Evolutionary conservation across 2,888 invertebrate genomes (phyloP).

Genomic region (Salticus scenicus): DNA sequence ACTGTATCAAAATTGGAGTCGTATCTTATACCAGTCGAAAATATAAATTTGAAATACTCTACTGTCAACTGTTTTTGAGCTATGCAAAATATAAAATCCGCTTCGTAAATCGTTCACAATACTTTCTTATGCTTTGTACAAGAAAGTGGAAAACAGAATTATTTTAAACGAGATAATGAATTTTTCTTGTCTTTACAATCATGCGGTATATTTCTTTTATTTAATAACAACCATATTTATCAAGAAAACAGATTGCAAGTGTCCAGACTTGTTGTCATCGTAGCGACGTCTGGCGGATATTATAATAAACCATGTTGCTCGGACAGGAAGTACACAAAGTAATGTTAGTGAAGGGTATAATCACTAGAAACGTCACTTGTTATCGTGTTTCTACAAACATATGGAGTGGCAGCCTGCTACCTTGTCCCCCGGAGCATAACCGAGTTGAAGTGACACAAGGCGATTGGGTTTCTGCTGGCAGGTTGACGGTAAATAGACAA

Average conservation of each 20-base stretch:
- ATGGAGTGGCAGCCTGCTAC: conserved; percentile 42
- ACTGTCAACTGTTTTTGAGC: background rate
- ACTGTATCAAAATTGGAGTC: no score
- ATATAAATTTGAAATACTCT: background rate
- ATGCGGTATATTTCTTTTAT: background rate
- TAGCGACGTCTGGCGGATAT: conserved; percentile 30
- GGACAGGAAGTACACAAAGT: conserved; percentile 42
- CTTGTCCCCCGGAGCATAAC: conserved; percentile 28
- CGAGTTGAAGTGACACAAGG: conserved; percentile 47
- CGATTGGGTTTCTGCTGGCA: conserved; percentile 45
- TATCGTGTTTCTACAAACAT: conserved; percentile 42
- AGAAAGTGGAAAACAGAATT: no score
- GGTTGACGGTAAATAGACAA: conserved; percentile 55
- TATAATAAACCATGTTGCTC: conserved; percentile 40
- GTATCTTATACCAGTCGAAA: no score
- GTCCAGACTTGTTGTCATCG: conserved; percentile 59
- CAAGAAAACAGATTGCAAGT: background rate
- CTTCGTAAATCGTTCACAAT: no score
- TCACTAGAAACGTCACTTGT: conserved; percentile 47
- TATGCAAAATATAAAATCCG: no score
- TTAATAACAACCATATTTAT: background rate
- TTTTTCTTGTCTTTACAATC: background rate
- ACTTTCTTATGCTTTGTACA: no score
- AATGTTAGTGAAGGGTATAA: conserved; percentile 36
- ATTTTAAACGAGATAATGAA: no score